Conservation (phyloP, 2,113 vertebrate genomes). For the Lophura nycthemera region DNA sequence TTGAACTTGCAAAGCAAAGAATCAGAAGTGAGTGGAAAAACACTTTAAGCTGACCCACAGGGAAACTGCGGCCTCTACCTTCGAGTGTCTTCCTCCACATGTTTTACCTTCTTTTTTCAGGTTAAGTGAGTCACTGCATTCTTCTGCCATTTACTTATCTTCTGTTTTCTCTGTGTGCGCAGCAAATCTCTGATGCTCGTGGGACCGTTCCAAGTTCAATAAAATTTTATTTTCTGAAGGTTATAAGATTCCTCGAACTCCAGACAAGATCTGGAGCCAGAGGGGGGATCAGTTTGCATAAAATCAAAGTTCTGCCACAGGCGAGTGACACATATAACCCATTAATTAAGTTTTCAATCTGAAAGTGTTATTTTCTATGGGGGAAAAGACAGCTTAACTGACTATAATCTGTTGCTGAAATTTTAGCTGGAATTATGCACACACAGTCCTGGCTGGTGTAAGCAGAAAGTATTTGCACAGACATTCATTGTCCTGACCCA, state of each 20-base stretch:
- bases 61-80: neutral
- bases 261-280: constrained; percentile 20
- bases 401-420: neutral
- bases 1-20: neutral
- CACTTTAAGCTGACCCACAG: neutral
- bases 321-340: neutral
- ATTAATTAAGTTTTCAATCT: constrained; percentile 21
- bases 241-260: constrained; percentile 49
- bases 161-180: constrained; percentile 29
- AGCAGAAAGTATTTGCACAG: constrained; percentile 54
- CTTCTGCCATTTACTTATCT: constrained; percentile 33
- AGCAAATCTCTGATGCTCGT: neutral
- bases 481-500: constrained; percentile 51
- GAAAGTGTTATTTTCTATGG: constrained; percentile 3
- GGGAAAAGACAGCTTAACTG: neutral
- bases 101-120: constrained; percentile 23
- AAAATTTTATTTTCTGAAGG: constrained; percentile 54
- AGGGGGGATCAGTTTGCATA: neutral
- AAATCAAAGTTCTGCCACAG: constrained; percentile 10
- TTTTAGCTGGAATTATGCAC: constrained; percentile 24
- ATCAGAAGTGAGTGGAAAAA: neutral
- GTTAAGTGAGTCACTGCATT: constrained; percentile 40
- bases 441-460: neutral
- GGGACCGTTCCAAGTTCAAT: constrained; percentile 57
- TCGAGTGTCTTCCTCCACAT: neutral